Evolutionary conservation across 2,888 invertebrate species (phyloP).

Genomic region (Selenia dentaria): DNA sequence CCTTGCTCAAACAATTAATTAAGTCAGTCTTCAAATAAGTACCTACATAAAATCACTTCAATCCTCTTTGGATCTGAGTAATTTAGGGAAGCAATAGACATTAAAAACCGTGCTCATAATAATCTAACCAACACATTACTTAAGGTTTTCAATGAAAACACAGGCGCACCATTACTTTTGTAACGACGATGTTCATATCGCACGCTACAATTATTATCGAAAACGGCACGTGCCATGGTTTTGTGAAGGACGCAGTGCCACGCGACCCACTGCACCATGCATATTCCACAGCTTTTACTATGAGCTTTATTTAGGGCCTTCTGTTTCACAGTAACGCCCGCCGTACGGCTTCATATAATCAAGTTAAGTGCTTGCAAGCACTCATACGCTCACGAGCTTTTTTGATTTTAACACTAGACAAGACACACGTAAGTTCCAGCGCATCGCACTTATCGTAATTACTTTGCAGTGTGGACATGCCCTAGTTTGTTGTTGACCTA

Average conservation of each 20-base stretch:
- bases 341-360: constrained; percentile 74
- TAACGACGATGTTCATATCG: constrained; percentile 43
- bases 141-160: constrained; percentile 11
- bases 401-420: constrained; percentile 71
- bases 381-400: constrained; percentile 59
- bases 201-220: constrained; percentile 60
- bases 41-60: too few relatives aligned
- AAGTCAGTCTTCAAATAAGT: too few relatives aligned
- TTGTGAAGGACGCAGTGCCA: constrained; percentile 50
- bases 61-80: too few relatives aligned
- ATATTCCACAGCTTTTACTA: constrained; percentile 47
- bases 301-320: constrained; percentile 18
- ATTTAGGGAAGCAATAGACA: too few relatives aligned
- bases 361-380: constrained; percentile 82
- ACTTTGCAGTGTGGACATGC: constrained; percentile 24
- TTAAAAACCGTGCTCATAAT: too few relatives aligned
- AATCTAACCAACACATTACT: not conserved
- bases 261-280: constrained; percentile 45
- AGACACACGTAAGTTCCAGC: constrained; percentile 50
- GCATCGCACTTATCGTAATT: constrained; percentile 52
- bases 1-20: too few relatives aligned
- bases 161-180: constrained; percentile 27
- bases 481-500: constrained; percentile 55
- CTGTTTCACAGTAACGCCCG: constrained; percentile 31
- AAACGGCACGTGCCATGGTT: constrained; percentile 59